Evolutionary conservation across 2,113 vertebrate genomes (phyloP).

Genomic region (Microtus richardsoni): DNA sequence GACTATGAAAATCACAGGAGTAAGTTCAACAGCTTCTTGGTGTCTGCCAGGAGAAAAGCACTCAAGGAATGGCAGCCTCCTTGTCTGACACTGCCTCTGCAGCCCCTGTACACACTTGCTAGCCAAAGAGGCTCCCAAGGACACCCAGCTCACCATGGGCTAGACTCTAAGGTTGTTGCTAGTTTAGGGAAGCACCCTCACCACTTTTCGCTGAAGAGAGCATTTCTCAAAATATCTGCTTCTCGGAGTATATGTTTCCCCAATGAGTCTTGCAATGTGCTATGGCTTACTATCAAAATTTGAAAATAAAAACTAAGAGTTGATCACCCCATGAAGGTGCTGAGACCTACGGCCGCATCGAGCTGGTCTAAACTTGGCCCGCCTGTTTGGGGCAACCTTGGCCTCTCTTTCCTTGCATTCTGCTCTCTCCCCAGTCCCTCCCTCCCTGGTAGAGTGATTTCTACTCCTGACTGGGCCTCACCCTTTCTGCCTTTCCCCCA

Average conservation of each 20-base stretch:
- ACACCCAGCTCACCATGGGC: not conserved
- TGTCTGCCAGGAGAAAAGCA: not conserved
- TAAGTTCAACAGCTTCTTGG: not conserved
- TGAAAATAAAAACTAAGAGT: slow-evolving; percentile 28
- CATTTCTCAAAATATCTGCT: slow-evolving; percentile 28
- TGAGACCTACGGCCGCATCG: slow-evolving; percentile 11
- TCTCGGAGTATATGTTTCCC: slow-evolving; percentile 31
- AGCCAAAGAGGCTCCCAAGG: not conserved
- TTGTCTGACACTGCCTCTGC: not conserved
- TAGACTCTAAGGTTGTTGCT: not conserved
- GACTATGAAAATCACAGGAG: not conserved
- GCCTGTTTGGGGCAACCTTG: not conserved
- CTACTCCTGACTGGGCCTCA: not conserved
- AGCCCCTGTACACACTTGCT: not conserved
- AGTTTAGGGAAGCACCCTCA: not conserved
- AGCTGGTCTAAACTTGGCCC: not conserved
- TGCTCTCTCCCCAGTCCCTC: not conserved
- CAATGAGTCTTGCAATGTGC: slow-evolving; percentile 16
- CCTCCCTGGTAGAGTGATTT: not conserved
- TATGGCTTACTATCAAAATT: slow-evolving; percentile 11
- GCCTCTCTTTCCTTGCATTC: not conserved
- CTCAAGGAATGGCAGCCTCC: not conserved
- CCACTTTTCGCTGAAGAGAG: not conserved
- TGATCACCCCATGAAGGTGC: not conserved
- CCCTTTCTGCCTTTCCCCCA: not conserved